phyloP scores from a whole-genome alignment of 2,113 vertebrate genomes.

The Stomatorhinus ivindoensis region DNA sequence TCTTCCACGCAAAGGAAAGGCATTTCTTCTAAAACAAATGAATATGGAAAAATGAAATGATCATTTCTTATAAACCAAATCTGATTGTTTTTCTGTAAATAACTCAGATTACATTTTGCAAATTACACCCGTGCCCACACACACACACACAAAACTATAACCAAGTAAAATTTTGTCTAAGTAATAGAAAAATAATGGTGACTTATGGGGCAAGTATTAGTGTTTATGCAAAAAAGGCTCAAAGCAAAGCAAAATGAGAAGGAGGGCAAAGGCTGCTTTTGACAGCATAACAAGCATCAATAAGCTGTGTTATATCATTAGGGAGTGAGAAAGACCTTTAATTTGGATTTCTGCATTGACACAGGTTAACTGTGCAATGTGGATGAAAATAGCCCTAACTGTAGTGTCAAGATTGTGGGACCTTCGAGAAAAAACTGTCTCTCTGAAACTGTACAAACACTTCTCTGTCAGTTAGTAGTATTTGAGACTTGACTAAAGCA shows the following conservation, averaged over 20 bases:
- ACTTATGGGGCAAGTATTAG: neutral
- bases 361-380: neutral
- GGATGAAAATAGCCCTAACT: neutral
- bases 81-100: neutral
- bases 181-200: neutral
- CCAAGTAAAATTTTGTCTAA: neutral
- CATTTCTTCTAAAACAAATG: neutral
- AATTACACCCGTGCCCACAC: neutral
- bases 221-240: neutral
- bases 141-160: neutral
- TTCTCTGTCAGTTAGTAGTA: neutral
- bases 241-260: neutral
- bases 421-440: neutral
- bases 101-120: neutral
- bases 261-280: neutral
- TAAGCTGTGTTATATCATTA: neutral
- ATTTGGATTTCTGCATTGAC: neutral
- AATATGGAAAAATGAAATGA: neutral
- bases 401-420: neutral
- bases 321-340: neutral
- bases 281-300: neutral
- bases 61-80: neutral
- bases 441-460: neutral
- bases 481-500: neutral
- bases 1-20: neutral